Base-by-base conservation (phyloP, 1,140 invertebrate genomes). In the Drosophila lowei region DNA sequence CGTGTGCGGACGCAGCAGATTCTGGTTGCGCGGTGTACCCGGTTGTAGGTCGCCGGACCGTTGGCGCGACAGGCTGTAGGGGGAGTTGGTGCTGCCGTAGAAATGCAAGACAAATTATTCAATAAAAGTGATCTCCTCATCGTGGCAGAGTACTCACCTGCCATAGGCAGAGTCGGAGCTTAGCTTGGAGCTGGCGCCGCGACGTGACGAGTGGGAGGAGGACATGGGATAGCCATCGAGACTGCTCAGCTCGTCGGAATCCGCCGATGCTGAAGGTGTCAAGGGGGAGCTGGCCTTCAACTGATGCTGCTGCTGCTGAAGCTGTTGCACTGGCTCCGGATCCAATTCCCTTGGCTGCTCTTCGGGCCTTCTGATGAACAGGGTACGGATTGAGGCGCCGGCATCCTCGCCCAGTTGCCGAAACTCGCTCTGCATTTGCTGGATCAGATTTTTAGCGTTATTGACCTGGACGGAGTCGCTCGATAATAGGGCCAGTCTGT, bases 81-180 rank as follows among this genome's bases (percentile, higher is more conserved):
- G 74, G 0, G 83, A 83, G 46, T 86, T 81, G 56, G 68, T 86
- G 65, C 81, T 85, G 43, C n/a, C 57, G 25, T 34, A 2, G 21
- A 23, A 61, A 30, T 6, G 2, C 38, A 9, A 61, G 1, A 47
- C 16, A 50, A 58, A 74, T 21, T 21, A 46, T 21, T 28, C 3
- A 21, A 6, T n/a, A 1, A 13, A 43, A 6, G 38, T 2, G 9
- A 30, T 30, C 21, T 7, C 2, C 1, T 3, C 34, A 13, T 13
- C 11, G 13, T 4, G 2, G 11, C 34, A 38, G n/a, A 13, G 6
- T 1, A 16, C 77, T 92, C 80, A 95, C 95, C 94, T 95, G 92
- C 94, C 94, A 73, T 95, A 95, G 2, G 94, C 94, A 0, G 95
- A 95, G 85, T 95, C 94, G 0, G 91, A 93, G 65, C 93, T 94